Evolutionary conservation across 2,797 vertebrate species (phyloP).

Genomic region (Aplochiton taeniatus): DNA sequence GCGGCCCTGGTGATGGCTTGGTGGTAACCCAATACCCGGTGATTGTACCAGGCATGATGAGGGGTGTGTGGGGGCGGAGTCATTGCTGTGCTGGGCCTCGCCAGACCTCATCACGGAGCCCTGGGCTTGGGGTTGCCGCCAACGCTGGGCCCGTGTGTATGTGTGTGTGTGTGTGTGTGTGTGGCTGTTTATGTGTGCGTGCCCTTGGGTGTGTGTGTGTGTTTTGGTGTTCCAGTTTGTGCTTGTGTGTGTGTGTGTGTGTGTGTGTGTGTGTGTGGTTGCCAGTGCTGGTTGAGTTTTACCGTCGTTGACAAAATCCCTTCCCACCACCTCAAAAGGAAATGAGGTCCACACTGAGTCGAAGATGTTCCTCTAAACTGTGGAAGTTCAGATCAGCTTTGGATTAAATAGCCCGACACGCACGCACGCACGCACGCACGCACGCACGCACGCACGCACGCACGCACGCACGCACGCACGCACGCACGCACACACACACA

Average conservation of each 20-base stretch:
- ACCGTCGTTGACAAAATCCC: slow-evolving; percentile 29
- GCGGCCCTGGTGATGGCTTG: slow-evolving; percentile 1
- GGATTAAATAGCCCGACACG: too few relatives aligned
- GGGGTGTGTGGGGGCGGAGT: background rate
- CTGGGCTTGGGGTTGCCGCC: slow-evolving; percentile 25
- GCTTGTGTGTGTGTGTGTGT: slow-evolving; percentile 2
- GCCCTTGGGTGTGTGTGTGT: background rate
- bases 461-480: slow-evolving; percentile 1
- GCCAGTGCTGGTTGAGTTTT: slow-evolving; percentile 45
- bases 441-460: slow-evolving; percentile 6
- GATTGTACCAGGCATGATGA: too few relatives aligned
- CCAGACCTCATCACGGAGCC: background rate
- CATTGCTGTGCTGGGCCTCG: too few relatives aligned
- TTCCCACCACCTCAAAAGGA: too few relatives aligned
- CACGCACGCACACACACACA: background rate
- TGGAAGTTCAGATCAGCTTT: too few relatives aligned
- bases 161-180: background rate
- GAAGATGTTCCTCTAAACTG: too few relatives aligned
- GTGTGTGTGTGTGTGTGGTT: slow-evolving; percentile 16
- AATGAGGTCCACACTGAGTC: too few relatives aligned
- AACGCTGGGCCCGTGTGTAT: background rate
- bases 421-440: background rate
- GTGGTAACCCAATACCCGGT: too few relatives aligned
- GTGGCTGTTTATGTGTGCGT: slow-evolving; percentile 15
- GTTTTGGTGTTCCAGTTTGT: background rate